Conservation (phyloP, 2,113 vertebrate species). For the Hippocampus abdominalis region DNA sequence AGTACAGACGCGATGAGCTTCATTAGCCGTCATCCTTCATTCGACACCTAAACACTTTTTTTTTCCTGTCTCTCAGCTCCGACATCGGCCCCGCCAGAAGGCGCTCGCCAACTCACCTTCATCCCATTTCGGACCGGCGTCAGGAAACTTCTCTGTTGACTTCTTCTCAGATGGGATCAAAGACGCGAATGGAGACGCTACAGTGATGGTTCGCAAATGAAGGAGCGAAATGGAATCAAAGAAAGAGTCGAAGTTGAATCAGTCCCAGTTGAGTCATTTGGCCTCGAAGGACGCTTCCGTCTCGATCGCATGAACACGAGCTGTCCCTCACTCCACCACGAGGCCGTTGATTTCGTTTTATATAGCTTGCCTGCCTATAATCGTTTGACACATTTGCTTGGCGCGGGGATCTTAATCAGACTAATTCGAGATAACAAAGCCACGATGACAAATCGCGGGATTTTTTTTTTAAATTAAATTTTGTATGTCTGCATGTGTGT, state of each 20-base stretch:
- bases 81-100: conserved; percentile 60
- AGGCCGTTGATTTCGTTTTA: conserved; percentile 25
- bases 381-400: conserved; percentile 21
- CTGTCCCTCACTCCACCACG: conserved; percentile 16
- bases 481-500: not conserved
- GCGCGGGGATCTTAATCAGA: conserved; percentile 46
- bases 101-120: conserved; percentile 62
- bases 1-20: conserved; percentile 26
- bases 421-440: conserved; percentile 54
- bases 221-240: not conserved
- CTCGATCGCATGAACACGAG: conserved; percentile 17
- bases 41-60: not conserved
- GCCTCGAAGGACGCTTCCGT: conserved; percentile 20
- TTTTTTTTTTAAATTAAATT: no score
- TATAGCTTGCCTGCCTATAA: conserved; percentile 31
- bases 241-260: no score
- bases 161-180: conserved; percentile 72
- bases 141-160: conserved; percentile 73
- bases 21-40: not conserved
- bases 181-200: conserved; percentile 69
- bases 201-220: conserved; percentile 55
- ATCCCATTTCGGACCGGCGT: conserved; percentile 61
- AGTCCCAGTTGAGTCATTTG: conserved; percentile 7
- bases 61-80: conserved; percentile 46
- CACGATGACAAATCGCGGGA: conserved; percentile 10